Base-by-base conservation (phyloP, 2,888 invertebrate genomes). In the Chamaedrilus cognettii region DNA sequence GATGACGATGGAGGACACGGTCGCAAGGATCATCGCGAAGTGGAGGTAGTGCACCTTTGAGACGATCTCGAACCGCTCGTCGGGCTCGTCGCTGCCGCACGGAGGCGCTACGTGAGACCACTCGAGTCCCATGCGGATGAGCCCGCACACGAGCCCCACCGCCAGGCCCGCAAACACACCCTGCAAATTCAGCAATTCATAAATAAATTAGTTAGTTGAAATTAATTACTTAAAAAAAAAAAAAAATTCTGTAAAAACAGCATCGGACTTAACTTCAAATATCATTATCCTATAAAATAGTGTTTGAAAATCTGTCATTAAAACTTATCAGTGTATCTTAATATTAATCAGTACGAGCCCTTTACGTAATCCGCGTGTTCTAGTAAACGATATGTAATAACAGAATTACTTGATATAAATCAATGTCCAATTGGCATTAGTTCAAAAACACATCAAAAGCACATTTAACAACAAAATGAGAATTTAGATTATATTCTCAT, bases 41-140 rank as follows among this genome's bases (percentile, higher is more conserved):
- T 72, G 72, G 5, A 72, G 66, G 51, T 71, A 72, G 63, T 72
- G 71, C 33, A 72, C 72, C 15, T 70, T 33, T 1, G 67, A 30
- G 3, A 72, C 51, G 7, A 68, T 35, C 0, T 33, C 7, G n/a
- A 60, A 68, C 42, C 52, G 50, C 4, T 28, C 50, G 49, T 69
- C 67, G 5, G 49, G 49, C 15, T 65, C 63, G 23, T n/a, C 34
- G 51, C 69, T 66, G 30, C 72, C 72, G 59, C 72, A 72, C 7
- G 59, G 32, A 4, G 69, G 51, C 7, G 65, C 58, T 3, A 62
- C 2, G 3, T 57, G 42, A 1, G 58, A 55, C 68, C 70, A 72
- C 11, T 64, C 51, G 34, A 72, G 66, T 32, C 58, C 69, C 71
- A 71, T 68, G n/a, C 72, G 62, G 19, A 57, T 60, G 2, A 70